These are phyloP conservation scores for Nibea coibor DNA, from an alignment of 2,113 vertebrate genomes.

Conservation along the genomic window DNA sequence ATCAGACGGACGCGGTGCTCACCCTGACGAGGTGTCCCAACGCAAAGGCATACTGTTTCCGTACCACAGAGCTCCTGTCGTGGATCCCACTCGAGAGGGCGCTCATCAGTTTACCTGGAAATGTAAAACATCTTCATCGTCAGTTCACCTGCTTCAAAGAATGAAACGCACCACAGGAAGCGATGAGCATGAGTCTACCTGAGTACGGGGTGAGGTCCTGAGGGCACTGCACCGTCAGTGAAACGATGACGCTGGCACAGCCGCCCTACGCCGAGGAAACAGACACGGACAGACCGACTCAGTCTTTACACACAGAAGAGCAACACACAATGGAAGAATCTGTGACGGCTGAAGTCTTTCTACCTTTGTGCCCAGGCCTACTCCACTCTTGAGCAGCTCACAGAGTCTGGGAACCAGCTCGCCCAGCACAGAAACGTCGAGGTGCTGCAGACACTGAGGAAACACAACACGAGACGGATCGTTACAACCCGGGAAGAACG, in stretches of 20 bases:
- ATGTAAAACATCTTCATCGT: background rate
- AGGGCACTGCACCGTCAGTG: conserved; percentile 95
- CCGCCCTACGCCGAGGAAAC: conserved; percentile 86
- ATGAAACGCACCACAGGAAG: background rate
- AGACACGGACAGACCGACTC: background rate
- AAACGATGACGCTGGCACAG: conserved; percentile 96
- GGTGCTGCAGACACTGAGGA: conserved; percentile 93
- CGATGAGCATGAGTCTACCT: conserved; percentile 79
- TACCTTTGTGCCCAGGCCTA: conserved; percentile 98
- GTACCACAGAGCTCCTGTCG: conserved; percentile 92
- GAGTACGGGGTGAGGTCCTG: conserved; percentile 95
- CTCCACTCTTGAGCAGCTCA: conserved; percentile 94
- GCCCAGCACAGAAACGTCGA: conserved; percentile 92
- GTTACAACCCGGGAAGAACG: background rate
- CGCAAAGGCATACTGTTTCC: conserved; percentile 95
- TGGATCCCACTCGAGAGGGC: conserved; percentile 92
- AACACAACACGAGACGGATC: conserved; percentile 20
- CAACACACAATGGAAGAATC: background rate
- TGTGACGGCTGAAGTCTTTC: background rate
- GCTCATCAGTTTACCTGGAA: conserved; percentile 95
- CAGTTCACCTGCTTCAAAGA: background rate
- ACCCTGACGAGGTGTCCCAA: conserved; percentile 97
- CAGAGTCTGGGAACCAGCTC: conserved; percentile 94
- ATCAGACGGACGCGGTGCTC: conserved; percentile 55
- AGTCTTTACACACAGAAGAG: background rate